Evolutionary conservation across 2,113 vertebrate species (phyloP).

Genomic region (Lethenteron camtschaticum): DNA sequence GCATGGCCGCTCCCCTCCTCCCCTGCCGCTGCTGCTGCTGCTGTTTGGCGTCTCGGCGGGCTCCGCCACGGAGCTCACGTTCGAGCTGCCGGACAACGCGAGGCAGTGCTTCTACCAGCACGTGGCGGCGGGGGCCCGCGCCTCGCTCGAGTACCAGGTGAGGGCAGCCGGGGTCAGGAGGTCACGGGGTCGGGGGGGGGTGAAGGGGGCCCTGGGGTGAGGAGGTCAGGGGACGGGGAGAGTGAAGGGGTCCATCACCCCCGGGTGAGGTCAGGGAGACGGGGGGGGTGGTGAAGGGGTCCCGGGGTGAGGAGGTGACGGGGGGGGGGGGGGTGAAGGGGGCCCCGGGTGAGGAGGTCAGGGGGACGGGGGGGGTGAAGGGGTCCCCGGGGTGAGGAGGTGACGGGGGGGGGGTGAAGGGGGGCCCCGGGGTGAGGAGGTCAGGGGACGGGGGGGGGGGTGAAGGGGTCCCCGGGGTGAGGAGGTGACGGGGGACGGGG

Average conservation of each 20-base stretch:
- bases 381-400: conserved; percentile 3
- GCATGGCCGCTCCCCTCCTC: no score
- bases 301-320: neutral
- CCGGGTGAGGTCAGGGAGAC: no score
- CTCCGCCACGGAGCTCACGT: neutral
- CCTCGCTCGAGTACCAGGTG: neutral
- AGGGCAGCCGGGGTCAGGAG: neutral
- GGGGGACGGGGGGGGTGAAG: neutral
- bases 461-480: neutral
- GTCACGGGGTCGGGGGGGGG: no score
- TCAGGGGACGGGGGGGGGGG: neutral
- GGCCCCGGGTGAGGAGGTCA: neutral
- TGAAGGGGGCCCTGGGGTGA: neutral
- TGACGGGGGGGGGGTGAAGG: neutral
- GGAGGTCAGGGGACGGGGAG: neutral
- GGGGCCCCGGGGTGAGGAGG: neutral
- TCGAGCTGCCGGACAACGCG: neutral
- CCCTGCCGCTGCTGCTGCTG: no score
- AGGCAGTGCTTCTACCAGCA: neutral
- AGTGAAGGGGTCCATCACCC: neutral
- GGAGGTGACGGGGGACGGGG: neutral
- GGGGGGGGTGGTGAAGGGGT: no score
- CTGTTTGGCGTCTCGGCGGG: neutral
- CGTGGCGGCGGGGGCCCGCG: neutral
- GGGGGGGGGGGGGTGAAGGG: neutral